A percentile compares a stretch with the other conserved stretches of the same genome.
Evolutionary conservation across 2,888 invertebrate species (phyloP).

Genomic region (Tenthredo livida): DNA sequence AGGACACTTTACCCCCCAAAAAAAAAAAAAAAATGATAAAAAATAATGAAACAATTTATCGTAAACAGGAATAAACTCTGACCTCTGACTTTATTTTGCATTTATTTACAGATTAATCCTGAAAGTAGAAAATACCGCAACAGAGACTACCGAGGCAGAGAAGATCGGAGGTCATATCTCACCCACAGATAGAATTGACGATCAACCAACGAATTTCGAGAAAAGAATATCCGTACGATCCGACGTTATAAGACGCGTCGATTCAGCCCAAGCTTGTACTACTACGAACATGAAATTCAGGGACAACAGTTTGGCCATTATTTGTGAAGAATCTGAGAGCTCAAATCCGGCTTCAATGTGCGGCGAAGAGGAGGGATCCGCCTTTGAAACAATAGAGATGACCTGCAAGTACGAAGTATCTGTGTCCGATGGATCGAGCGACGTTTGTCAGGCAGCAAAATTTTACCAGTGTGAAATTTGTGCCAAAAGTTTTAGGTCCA

Average conservation of each 20-base stretch:
- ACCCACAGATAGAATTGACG: neutral
- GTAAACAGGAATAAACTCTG: neutral
- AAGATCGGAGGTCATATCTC: neutral
- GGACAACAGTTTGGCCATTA: neutral
- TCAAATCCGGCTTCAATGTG: neutral
- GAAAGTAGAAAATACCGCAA: neutral
- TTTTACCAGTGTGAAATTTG: conserved; percentile 68
- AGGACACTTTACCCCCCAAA: neutral
- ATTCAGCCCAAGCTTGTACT: neutral
- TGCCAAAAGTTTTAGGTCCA: conserved; percentile 67
- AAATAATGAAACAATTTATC: neutral
- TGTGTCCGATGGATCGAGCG: neutral
- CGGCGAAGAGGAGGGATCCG: neutral
- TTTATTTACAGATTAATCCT: conserved; percentile 48
- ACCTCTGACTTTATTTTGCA: conserved; percentile 44
- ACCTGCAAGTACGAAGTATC: conserved; percentile 12
- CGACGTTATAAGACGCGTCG: neutral
- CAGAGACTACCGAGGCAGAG: neutral
- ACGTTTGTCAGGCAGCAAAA: conserved; percentile 28
- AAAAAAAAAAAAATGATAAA: no score
- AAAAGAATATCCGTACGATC: neutral
- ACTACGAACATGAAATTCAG: neutral
- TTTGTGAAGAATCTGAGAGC: conserved; percentile 14
- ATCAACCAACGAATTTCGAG: neutral
- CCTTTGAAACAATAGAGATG: conserved; percentile 31